phyloP scores from a whole-genome alignment of 2,888 invertebrate genomes.

The Mythimna lalbum region DNA sequence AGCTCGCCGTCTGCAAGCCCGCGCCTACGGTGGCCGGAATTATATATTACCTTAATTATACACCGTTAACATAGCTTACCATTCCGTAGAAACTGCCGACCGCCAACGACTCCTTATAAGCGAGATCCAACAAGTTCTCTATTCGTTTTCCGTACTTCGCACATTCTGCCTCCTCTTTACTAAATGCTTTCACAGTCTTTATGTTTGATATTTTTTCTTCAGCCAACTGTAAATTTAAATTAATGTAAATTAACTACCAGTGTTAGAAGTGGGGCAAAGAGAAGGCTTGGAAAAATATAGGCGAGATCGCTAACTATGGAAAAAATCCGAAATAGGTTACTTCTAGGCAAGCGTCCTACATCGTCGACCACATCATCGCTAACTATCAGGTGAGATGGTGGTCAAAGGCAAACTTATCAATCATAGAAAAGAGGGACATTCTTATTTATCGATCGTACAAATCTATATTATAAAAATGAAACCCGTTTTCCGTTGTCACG shows the following conservation, averaged over 20 bases:
- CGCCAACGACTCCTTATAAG: conserved; percentile 96
- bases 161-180: conserved; percentile 95
- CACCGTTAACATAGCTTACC: conserved; percentile 85
- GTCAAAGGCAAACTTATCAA: too few species aligned
- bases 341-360: too few species aligned
- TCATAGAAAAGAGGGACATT: too few species aligned
- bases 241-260: background rate
- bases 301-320: too few species aligned
- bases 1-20: too few species aligned
- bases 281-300: background rate
- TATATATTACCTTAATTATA: background rate
- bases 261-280: background rate
- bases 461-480: too few species aligned
- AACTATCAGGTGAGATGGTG: too few species aligned
- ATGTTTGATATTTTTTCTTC: conserved; percentile 98
- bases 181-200: conserved; percentile 98
- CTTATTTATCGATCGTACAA: too few species aligned
- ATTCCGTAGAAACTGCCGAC: conserved; percentile 97
- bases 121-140: conserved; percentile 93
- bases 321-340: too few species aligned
- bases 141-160: conserved; percentile 92
- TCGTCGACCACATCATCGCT: too few species aligned
- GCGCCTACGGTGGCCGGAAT: too few species aligned
- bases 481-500: too few species aligned
- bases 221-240: conserved; percentile 91